Percentiles rank a stretch among this genome's conserved stretches.
These are phyloP conservation scores for Bedellia somnulentella DNA, from an alignment of 2,888 invertebrate species.

Conservation along the genomic window DNA sequence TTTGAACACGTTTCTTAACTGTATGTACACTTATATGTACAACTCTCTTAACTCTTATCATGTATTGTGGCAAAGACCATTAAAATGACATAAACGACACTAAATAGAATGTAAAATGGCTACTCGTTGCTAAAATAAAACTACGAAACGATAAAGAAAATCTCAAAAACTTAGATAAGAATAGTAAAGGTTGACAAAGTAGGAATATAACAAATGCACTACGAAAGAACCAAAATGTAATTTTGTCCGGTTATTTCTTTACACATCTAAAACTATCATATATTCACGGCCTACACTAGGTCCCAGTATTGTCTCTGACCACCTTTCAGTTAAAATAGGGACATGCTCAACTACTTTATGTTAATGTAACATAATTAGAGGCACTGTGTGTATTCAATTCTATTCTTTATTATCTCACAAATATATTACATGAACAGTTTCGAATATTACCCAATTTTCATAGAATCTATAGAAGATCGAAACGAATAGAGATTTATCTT, in stretches of 20 bases:
- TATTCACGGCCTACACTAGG: conserved; percentile 42
- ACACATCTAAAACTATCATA: conserved; percentile 36
- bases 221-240: too few species aligned
- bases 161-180: too few species aligned
- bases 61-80: conserved; percentile 14
- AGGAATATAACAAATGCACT: too few species aligned
- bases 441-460: too few species aligned
- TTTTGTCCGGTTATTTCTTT: too few species aligned
- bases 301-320: conserved; percentile 43
- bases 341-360: conserved; percentile 56
- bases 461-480: too few species aligned
- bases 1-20: conserved; percentile 8
- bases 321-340: conserved; percentile 40
- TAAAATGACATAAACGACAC: conserved; percentile 5
- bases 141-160: conserved; percentile 1
- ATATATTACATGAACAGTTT: conserved; percentile 39
- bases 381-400: conserved; percentile 60
- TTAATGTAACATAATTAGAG: conserved; percentile 64
- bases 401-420: conserved; percentile 39
- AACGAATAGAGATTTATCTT: too few species aligned
- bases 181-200: too few species aligned
- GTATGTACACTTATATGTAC: conserved; percentile 11
- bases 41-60: conserved; percentile 5
- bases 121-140: conserved; percentile 2
- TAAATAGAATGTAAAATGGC: conserved; percentile 4